Percentiles rank a stretch among this genome's conserved stretches.
Evolutionary conservation across 2,888 invertebrate genomes (phyloP).

Genomic region (Sycophila texana): DNA sequence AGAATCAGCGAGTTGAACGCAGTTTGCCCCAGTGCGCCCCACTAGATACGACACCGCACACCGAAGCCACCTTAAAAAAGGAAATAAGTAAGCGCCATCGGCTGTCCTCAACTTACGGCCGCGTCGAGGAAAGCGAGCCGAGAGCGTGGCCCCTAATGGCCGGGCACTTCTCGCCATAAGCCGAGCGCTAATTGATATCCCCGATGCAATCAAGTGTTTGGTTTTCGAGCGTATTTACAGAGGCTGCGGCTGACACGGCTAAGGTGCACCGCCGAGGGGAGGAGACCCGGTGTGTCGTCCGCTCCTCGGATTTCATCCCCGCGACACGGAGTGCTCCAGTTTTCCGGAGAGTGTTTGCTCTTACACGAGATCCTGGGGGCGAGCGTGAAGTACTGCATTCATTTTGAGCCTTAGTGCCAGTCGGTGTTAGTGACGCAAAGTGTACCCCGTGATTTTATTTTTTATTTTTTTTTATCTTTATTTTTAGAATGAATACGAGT

Average conservation of each 20-base stretch:
- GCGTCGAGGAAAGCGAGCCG: too few relatives aligned
- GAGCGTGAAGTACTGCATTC: constrained; percentile 4
- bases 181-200: constrained; percentile 72
- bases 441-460: background rate
- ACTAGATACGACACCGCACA: too few relatives aligned
- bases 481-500: too few relatives aligned
- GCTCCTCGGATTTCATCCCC: constrained; percentile 58
- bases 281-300: constrained; percentile 9
- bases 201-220: constrained; percentile 73
- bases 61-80: too few relatives aligned
- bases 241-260: constrained; percentile 70
- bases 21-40: too few relatives aligned
- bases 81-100: too few relatives aligned
- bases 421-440: background rate
- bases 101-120: too few relatives aligned
- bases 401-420: background rate
- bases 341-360: constrained; percentile 45
- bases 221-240: constrained; percentile 68
- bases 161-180: background rate
- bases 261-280: constrained; percentile 57
- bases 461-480: background rate
- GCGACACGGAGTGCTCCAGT: constrained; percentile 12
- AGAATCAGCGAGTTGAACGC: too few relatives aligned
- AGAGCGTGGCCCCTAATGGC: constrained; percentile 6
- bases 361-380: background rate